phyloP scores from a whole-genome alignment of 2,888 invertebrate species.

The Sepioteuthis lessoniana region DNA sequence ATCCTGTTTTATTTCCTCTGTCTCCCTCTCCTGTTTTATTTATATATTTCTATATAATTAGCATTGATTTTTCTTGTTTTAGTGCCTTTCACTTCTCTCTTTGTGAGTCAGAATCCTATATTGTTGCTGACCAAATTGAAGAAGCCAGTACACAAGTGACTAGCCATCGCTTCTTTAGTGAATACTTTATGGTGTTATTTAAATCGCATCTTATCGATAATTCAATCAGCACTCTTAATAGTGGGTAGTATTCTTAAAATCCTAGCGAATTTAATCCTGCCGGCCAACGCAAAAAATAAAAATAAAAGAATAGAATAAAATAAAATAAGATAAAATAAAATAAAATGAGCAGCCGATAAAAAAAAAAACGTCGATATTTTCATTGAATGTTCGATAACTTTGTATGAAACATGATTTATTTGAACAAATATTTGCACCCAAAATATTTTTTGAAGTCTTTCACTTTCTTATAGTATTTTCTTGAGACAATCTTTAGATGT shows the following conservation, averaged over 20 bases:
- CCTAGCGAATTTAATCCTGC: neutral
- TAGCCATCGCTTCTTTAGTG: neutral
- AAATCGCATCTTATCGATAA: constrained; percentile 16
- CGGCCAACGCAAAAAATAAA: neutral
- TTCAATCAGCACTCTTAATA: neutral
- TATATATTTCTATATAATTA: neutral
- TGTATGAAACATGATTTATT: neutral
- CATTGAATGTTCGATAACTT: neutral
- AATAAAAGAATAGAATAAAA: neutral
- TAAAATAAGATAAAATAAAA: neutral
- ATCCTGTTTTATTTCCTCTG: too few species aligned
- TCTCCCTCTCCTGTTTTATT: too few species aligned
- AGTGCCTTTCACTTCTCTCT: neutral
- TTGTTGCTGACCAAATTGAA: neutral
- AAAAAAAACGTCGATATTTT: neutral
- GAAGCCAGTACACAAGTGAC: neutral
- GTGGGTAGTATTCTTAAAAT: neutral
- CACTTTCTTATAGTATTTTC: too few species aligned
- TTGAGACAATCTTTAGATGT: too few species aligned
- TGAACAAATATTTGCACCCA: too few species aligned
- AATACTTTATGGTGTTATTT: neutral
- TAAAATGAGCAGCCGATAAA: neutral
- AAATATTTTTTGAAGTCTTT: too few species aligned
- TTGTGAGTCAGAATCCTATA: neutral
- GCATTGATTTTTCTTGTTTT: neutral